Evolutionary conservation across 2,113 vertebrate genomes (phyloP), one percentile per base, ranked within the genome.

Genomic region (Excalfactoria chinensis): DNA sequence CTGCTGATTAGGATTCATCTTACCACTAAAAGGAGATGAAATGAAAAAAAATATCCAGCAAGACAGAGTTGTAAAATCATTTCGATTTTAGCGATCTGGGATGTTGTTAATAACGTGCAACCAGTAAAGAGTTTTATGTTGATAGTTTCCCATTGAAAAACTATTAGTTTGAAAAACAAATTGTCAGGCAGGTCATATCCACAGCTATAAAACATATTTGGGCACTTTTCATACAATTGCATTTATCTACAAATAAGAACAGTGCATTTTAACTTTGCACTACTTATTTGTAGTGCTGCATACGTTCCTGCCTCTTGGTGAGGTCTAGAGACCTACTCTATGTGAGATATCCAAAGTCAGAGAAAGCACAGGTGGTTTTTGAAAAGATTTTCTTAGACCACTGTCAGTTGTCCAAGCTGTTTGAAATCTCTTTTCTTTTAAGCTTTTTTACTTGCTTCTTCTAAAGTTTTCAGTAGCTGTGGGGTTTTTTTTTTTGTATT

Each of bases 371-470:
- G 84, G 80, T 93, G 71, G n/a, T 51, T 96, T 92, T 86, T 93
- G 22, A 90, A 97, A 86, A 83, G 41, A 95, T 66, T 92, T 68
- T 90, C 87, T 75, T 87, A 93, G 76, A 60, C 74, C 46, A 76
- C 74, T 77, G 51, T 75, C 49, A 25, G 67, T 93, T 95, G 73
- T 95, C 83, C 63, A 86, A 79, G 90, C 53, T 93, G 49, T 94
- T 94, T 95, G 62, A 91, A 91, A 90, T 94, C 71, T 81, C 46
- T 86, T 93, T 93, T 90, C 51, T 94, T 94, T 95, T 70, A 95
- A 90, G 73, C 84, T 96, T 82, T 89, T 95, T 95, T 67, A 89
- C 59, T 78, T 66, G 25, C 63, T 85, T 80, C 72, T 92, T 90
- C 91, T 86, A 73, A 89, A 89, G 79, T 94, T 87, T 97, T 84